These are phyloP conservation scores for Fregetta grallaria DNA, from an alignment of 2,113 vertebrate genomes.

Conservation along the genomic window DNA sequence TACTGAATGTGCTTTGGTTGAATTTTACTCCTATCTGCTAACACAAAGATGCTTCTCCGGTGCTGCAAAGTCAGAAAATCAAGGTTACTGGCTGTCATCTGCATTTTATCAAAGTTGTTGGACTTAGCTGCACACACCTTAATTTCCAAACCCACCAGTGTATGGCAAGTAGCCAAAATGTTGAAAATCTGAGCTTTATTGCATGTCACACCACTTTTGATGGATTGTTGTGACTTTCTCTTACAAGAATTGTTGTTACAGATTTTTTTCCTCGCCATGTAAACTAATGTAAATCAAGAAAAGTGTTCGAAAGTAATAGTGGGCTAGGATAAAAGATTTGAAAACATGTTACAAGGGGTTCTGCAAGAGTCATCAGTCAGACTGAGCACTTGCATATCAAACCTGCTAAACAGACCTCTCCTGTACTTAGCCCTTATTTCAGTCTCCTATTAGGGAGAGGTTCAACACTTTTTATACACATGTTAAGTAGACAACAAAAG, in stretches of 20 bases:
- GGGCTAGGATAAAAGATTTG: background rate
- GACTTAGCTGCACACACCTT: background rate
- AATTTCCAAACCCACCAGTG: background rate
- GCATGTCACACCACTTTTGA: background rate
- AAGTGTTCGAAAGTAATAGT: background rate
- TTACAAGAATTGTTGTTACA: background rate
- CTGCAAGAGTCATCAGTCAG: background rate
- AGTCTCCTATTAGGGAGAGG: background rate
- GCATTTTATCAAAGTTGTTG: background rate
- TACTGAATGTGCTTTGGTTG: background rate
- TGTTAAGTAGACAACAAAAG: background rate
- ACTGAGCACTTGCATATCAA: background rate
- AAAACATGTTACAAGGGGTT: background rate
- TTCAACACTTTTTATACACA: background rate
- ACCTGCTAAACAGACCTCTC: background rate
- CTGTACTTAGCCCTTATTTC: background rate
- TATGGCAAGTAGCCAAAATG: background rate
- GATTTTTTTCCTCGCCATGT: background rate
- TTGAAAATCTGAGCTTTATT: background rate
- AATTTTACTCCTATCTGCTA: background rate
- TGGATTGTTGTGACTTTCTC: background rate
- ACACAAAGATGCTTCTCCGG: background rate
- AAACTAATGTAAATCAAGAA: background rate
- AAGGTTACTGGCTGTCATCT: background rate
- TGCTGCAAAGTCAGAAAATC: background rate